These are phyloP conservation scores for Oscheius sp. DNA, from an alignment of 2,888 invertebrate genomes.

Conservation along the genomic window DNA sequence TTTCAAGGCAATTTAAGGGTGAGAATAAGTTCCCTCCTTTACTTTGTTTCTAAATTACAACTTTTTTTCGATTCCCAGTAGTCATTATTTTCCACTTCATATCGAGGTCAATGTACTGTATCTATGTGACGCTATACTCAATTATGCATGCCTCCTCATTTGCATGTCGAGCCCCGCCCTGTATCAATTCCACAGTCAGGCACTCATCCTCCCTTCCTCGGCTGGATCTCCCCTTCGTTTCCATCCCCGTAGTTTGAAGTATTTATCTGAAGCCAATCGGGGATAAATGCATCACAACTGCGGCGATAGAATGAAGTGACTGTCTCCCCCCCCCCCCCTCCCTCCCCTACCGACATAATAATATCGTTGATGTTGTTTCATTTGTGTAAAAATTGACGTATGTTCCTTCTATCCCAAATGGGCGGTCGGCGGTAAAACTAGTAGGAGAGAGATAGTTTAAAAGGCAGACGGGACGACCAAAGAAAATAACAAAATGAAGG, in stretches of 20 bases:
- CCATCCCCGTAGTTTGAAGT: slow-evolving; percentile 44
- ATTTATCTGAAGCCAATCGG: slow-evolving; percentile 39
- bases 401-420: too few relatives aligned
- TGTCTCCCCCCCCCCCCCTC: background rate
- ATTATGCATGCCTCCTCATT: background rate
- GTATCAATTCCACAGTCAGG: background rate
- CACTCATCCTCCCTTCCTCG: background rate
- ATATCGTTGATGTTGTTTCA: too few relatives aligned
- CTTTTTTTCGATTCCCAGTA: background rate
- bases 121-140: background rate
- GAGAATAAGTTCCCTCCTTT: too few relatives aligned
- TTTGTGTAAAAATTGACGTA: too few relatives aligned
- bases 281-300: slow-evolving; percentile 61
- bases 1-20: too few relatives aligned
- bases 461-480: background rate
- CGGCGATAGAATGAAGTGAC: slow-evolving; percentile 38
- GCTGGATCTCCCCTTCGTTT: background rate
- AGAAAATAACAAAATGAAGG: slow-evolving; percentile 13
- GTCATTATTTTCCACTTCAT: background rate
- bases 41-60: too few relatives aligned
- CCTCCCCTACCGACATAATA: background rate
- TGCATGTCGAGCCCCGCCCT: background rate
- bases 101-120: slow-evolving; percentile 17
- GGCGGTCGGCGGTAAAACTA: background rate
- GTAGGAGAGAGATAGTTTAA: background rate